phyloP scores from a whole-genome alignment of 2,888 invertebrate species.

The Drosophila maculinotata region DNA sequence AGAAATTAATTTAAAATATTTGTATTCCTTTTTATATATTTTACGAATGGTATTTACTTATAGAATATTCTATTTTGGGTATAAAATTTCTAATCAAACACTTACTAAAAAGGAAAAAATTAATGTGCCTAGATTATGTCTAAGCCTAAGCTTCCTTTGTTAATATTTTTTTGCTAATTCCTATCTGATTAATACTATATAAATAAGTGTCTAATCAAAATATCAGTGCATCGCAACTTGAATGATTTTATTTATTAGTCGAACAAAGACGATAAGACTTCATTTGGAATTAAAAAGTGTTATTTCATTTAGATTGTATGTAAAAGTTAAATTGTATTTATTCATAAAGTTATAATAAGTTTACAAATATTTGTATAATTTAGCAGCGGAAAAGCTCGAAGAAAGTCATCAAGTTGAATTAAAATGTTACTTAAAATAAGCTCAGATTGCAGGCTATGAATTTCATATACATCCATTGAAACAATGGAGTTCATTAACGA shows the following conservation, averaged over 20 bases:
- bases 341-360: constrained; percentile 28
- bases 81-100: no score
- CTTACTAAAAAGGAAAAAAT: no score
- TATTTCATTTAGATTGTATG: neutral
- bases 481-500: neutral
- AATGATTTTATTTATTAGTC: constrained; percentile 9
- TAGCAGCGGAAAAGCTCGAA: constrained; percentile 15
- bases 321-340: constrained; percentile 40
- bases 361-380: constrained; percentile 29
- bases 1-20: no score
- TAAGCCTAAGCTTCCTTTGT: no score
- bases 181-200: constrained; percentile 5
- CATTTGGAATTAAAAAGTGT: neutral
- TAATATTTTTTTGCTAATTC: neutral
- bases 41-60: no score
- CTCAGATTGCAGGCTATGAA: constrained; percentile 16
- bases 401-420: constrained; percentile 11
- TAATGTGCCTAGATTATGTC: neutral
- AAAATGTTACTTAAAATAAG: constrained; percentile 38
- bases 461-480: constrained; percentile 5
- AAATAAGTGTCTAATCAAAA: neutral
- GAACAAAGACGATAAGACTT: constrained; percentile 45
- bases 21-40: no score
- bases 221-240: constrained; percentile 13
- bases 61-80: no score